These are phyloP conservation scores for Chionis minor DNA, from an alignment of 2,113 vertebrate species.

Conservation along the genomic window DNA sequence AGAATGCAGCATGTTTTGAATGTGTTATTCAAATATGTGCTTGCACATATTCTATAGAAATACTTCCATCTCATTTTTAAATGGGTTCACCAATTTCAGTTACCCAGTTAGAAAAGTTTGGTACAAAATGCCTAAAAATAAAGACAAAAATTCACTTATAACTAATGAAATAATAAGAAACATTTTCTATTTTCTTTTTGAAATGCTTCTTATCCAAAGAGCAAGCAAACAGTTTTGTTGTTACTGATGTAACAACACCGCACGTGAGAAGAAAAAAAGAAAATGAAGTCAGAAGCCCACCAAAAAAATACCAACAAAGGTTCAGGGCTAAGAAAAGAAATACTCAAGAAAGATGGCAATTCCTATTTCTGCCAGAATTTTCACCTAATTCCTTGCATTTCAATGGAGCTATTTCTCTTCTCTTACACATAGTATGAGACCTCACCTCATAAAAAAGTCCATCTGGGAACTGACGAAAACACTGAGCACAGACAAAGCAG, in stretches of 20 bases:
- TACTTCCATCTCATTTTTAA: not conserved
- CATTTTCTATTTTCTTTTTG: not conserved
- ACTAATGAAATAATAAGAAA: not conserved
- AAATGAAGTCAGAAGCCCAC: not conserved
- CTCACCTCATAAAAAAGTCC: constrained; percentile 83
- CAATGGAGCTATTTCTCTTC: not conserved
- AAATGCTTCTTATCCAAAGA: not conserved
- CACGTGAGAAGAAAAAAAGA: not conserved
- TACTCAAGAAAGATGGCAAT: not conserved
- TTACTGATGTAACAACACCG: not conserved
- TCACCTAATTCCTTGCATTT: not conserved
- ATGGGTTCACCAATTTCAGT: not conserved
- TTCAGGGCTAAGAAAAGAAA: not conserved
- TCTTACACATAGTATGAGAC: not conserved
- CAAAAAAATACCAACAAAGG: not conserved
- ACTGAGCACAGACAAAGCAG: constrained; percentile 82
- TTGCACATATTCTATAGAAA: not conserved
- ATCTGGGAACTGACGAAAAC: constrained; percentile 78
- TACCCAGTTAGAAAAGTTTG: not conserved
- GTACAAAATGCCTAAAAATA: not conserved
- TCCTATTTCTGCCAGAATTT: not conserved
- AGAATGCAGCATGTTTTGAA: not conserved
- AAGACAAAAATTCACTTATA: not conserved
- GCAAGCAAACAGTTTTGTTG: not conserved
- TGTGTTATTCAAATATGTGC: not conserved